Evolutionary conservation across 2,888 invertebrate genomes (phyloP), one percentile per base, ranked within the genome.

Genomic region (Amaurobius ferox): DNA sequence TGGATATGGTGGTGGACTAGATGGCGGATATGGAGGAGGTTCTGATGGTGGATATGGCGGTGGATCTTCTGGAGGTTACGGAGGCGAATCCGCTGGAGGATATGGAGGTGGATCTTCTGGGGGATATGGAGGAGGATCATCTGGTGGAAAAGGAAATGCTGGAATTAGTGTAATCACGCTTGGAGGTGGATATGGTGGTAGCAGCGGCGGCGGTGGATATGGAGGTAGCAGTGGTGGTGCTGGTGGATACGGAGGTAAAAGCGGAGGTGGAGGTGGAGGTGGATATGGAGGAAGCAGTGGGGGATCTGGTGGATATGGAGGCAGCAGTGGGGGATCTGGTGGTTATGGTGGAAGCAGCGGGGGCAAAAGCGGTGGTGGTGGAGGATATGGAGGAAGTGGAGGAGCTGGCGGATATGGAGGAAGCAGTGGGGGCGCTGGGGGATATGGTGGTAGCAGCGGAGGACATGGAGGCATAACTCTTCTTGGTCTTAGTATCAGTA

Each of bases 401-500:
- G 73, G 79, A 0, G 74, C 78, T 6, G 26, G 64, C 5, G 76
- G 76, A 30, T 72, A 67, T 44, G 71, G 66, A 19, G 78, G 78
- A 61, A 70, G 73, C 6, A 16, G 68, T 19, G 40, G 81, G n/a
- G 70, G 79, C 9, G 68, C 62, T 66, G 48, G 39, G 19, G 40
- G 68, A 28, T 61, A 61, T 26, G 79, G 85, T 16, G 67, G 55
- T n/a, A 44, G 64, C 28, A 66, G 74, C 1, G 74, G 74, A 7
- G 73, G 83, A n/a, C 19, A 32, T 66, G 35, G 66, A 19, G 66
- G 81, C 13, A 77, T 85, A 13, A 85, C 83, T 30, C 83, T 85
- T 61, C 72, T 85, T 66, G 83, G 83, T 1, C 66, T 85, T 28
- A 85, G 83, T n/a, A 85, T 85, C 61, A 85, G 83, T 44, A 85